Base-by-base conservation (phyloP, 1,140 invertebrate genomes). In the Drosophila sproati region DNA sequence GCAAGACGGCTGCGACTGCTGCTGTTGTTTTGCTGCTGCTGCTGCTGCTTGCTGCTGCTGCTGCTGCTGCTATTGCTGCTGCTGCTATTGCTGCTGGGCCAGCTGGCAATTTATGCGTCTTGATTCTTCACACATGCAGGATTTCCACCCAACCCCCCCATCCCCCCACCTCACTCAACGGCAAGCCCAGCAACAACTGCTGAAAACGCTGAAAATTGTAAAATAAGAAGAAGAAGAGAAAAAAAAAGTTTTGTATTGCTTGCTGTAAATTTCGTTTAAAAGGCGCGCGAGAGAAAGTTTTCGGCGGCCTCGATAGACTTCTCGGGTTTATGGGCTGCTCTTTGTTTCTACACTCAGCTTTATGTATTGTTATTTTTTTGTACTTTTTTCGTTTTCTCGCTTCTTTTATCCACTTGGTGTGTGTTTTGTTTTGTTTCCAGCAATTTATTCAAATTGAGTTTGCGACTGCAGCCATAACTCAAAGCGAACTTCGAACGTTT, bases 401-500 rank as follows among this genome's bases (percentile, higher is more conserved):
- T 59, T 35, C 64, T 54, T 52, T 69, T 52, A 73, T 66, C 54
- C 70, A 73, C 47, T 73, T 56, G 74, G 51, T 57, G 70, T 48
- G 61, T 51, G 62, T 67, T 86, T 88, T 88, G 83, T 88, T 87
- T 80, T 74, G 66, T 69, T 74, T 74, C 34, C 73, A 88, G 78
- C 83, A 87, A 87, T 87, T 87, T 87, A 87, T 87, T 87, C 83
- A 87, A 87, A 87, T 88, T 88, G 83, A 88, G 83, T 88, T 88
- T 83, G 80, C 85, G 77, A 89, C 83, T 80, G 83, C 85, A 76
- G 83, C 80, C 83, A 88, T 88, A 88, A 88, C 85, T 88, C 83
- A 89, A 78, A 82, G 79, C 62, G 54, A 82, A 62, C 71, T 69
- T 68, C 43, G 79, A 68, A 67, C 63, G 67, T 57, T 59, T 10